Conservation (phyloP, 1,140 invertebrate genomes). For the Delia radicum region DNA sequence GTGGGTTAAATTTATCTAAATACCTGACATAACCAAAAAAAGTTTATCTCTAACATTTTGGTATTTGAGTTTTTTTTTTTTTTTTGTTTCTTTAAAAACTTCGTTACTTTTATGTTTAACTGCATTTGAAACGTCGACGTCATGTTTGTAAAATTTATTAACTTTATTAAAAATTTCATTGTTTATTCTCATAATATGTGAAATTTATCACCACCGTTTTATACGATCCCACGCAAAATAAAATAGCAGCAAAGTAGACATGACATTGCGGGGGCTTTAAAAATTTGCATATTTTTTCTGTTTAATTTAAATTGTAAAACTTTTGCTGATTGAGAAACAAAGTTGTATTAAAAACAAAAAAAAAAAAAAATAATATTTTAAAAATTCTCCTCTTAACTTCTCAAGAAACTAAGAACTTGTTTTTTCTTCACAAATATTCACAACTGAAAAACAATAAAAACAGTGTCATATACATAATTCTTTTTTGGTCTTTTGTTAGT, state of each 20-base stretch:
- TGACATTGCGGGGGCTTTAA: conserved; percentile 20
- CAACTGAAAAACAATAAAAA: neutral
- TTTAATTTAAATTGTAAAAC: too few species aligned
- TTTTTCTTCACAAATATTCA: neutral
- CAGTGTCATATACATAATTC: neutral
- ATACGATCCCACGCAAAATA: conserved; percentile 2
- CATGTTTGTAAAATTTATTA: conserved; percentile 10
- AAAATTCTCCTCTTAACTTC: neutral
- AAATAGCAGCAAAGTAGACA: neutral
- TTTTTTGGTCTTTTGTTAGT: neutral
- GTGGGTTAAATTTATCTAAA: too few species aligned
- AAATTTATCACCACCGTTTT: conserved; percentile 5
- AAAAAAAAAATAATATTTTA: neutral
- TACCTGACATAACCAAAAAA: too few species aligned
- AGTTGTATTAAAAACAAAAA: neutral
- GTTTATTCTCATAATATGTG: conserved; percentile 17
- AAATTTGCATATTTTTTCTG: conserved; percentile 7
- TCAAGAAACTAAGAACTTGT: neutral
- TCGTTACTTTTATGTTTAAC: neutral
- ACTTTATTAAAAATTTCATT: conserved; percentile 20
- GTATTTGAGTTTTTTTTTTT: too few species aligned
- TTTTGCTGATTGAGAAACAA: neutral
- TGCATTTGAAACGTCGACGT: neutral
- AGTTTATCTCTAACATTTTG: too few species aligned
- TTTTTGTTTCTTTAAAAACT: too few species aligned